These are phyloP conservation scores for Candoia aspera DNA, from an alignment of 2,113 vertebrate genomes.

Conservation along the genomic window DNA sequence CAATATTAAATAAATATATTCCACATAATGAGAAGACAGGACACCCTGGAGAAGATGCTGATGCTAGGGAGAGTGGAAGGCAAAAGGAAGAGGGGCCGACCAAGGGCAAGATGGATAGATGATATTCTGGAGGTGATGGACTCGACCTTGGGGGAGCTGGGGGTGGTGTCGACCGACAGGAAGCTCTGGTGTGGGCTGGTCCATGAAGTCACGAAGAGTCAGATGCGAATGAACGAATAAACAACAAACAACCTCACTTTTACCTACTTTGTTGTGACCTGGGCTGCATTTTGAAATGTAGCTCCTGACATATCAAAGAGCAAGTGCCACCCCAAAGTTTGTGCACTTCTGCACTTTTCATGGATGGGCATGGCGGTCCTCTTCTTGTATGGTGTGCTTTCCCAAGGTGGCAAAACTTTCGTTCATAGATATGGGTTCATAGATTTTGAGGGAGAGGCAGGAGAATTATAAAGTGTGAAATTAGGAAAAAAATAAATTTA, in stretches of 20 bases:
- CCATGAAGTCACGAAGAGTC: no score
- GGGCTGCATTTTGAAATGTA: not conserved
- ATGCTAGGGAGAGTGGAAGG: no score
- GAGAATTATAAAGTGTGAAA: not conserved
- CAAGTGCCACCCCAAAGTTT: not conserved
- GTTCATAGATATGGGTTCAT: not conserved
- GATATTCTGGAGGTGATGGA: no score
- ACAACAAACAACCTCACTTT: no score
- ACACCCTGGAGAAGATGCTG: no score
- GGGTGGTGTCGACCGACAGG: no score
- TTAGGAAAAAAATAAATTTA: not conserved
- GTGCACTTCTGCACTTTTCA: not conserved
- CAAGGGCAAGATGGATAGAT: no score
- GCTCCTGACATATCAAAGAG: not conserved
- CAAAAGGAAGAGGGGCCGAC: no score
- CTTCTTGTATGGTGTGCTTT: not conserved
- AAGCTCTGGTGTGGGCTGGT: no score
- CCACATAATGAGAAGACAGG: no score
- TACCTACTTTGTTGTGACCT: not conserved
- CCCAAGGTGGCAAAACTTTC: not conserved
- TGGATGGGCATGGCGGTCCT: not conserved
- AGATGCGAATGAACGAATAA: no score
- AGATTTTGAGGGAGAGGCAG: not conserved
- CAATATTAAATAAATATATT: not conserved
- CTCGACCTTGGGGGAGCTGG: no score